Conservation (phyloP, 2,113 vertebrate species). For the Hippocampus barbouri region DNA sequence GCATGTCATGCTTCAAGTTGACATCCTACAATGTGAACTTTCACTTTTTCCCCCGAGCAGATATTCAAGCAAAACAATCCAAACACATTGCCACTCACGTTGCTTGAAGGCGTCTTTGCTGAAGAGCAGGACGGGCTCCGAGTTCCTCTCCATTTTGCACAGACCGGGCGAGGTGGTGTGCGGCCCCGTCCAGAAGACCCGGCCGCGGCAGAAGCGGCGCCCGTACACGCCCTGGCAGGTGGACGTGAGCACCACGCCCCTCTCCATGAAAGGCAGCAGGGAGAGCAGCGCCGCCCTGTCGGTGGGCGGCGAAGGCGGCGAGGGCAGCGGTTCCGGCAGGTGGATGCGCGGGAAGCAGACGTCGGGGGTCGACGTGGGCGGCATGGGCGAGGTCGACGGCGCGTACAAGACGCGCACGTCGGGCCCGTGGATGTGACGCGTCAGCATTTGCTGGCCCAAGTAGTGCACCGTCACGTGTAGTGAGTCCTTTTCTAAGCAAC, state of each 20-base stretch:
- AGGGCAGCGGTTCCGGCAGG: slow-evolving; percentile 54
- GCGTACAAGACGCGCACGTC: slow-evolving; percentile 64
- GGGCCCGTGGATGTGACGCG: slow-evolving; percentile 53
- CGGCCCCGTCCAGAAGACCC: slow-evolving; percentile 79
- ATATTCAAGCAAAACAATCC: neutral
- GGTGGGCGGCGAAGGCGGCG: slow-evolving; percentile 55
- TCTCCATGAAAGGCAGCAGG: slow-evolving; percentile 76
- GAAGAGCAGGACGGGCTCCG: slow-evolving; percentile 73
- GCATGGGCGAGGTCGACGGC: slow-evolving; percentile 28
- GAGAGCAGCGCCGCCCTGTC: slow-evolving; percentile 47
- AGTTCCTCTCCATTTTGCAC: slow-evolving; percentile 73
- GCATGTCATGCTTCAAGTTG: too few species aligned
- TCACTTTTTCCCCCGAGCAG: too few species aligned
- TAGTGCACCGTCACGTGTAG: slow-evolving; percentile 75
- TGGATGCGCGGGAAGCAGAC: slow-evolving; percentile 47
- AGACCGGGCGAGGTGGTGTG: slow-evolving; percentile 33
- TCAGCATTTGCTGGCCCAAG: slow-evolving; percentile 63
- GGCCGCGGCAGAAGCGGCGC: slow-evolving; percentile 72
- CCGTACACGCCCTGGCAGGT: slow-evolving; percentile 74
- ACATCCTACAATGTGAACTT: too few species aligned
- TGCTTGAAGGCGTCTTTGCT: slow-evolving; percentile 68
- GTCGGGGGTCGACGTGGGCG: slow-evolving; percentile 39
- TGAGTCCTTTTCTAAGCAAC: slow-evolving; percentile 57
- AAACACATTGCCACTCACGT: slow-evolving; percentile 59
- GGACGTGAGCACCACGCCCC: slow-evolving; percentile 76